phyloP scores from a whole-genome alignment of 2,113 vertebrate genomes.

The Neodontobutis hainanensis region DNA sequence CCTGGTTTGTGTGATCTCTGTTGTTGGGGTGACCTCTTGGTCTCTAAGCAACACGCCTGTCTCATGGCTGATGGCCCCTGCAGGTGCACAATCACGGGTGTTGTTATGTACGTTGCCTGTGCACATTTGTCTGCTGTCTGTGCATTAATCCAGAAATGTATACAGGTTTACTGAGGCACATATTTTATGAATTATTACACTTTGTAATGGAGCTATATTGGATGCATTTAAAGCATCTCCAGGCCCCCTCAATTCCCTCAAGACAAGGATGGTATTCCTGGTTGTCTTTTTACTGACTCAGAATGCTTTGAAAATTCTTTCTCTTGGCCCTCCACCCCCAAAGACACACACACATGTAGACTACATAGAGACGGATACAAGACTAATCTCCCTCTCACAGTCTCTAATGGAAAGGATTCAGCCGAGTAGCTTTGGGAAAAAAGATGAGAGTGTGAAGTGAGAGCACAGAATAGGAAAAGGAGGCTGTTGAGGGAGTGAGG shows the following conservation, averaged over 20 bases:
- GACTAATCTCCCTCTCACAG: constrained; percentile 73
- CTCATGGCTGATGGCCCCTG: constrained; percentile 47
- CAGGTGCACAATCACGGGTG: constrained; percentile 18
- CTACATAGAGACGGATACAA: constrained; percentile 55
- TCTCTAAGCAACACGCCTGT: constrained; percentile 65
- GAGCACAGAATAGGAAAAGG: constrained; percentile 29
- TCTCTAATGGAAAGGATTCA: constrained; percentile 77
- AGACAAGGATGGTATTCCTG: constrained; percentile 64
- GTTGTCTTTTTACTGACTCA: constrained; percentile 61
- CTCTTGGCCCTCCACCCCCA: constrained; percentile 52
- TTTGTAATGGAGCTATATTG: constrained; percentile 8
- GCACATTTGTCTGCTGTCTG: neutral
- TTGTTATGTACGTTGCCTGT: neutral
- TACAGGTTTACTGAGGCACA: neutral
- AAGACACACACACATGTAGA: constrained; percentile 37
- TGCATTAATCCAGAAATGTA: neutral
- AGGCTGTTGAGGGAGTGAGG: constrained; percentile 35
- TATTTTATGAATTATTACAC: constrained; percentile 5
- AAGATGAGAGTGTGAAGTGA: constrained; percentile 35
- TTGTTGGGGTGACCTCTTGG: constrained; percentile 64
- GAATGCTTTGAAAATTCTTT: constrained; percentile 67
- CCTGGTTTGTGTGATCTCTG: constrained; percentile 73
- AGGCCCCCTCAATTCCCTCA: constrained; percentile 36
- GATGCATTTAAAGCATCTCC: constrained; percentile 30
- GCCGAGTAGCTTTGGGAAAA: constrained; percentile 58